Evolutionary conservation across 2,113 vertebrate genomes (phyloP).

Genomic region (Menidia beryllina): DNA sequence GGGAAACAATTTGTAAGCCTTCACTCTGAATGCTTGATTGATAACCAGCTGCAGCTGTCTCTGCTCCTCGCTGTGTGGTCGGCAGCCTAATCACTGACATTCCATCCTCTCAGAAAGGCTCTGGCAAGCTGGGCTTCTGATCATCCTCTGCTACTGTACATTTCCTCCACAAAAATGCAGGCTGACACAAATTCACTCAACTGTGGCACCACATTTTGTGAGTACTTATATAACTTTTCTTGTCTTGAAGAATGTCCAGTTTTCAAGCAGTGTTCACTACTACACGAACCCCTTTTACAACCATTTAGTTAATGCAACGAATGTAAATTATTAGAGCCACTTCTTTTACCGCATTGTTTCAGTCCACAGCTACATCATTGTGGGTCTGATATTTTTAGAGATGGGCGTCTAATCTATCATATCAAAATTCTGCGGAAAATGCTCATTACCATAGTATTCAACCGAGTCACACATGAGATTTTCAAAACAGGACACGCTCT

Average conservation of each 20-base stretch:
- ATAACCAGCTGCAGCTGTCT: slow-evolving; percentile 73
- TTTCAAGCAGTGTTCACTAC: too few relatives aligned
- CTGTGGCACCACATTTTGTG: background rate
- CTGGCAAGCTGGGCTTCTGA: slow-evolving; percentile 48
- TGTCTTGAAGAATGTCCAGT: too few relatives aligned
- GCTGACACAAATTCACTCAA: slow-evolving; percentile 29
- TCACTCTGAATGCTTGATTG: slow-evolving; percentile 20
- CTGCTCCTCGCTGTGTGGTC: slow-evolving; percentile 50
- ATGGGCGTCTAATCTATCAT: background rate
- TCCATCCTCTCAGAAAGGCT: slow-evolving; percentile 58
- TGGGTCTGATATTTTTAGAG: background rate
- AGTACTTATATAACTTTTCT: background rate
- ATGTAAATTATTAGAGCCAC: background rate
- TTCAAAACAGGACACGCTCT: background rate
- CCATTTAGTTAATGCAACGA: too few relatives aligned
- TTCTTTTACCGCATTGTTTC: background rate
- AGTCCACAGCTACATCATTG: background rate
- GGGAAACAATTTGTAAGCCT: slow-evolving; percentile 34
- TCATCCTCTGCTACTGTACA: slow-evolving; percentile 33
- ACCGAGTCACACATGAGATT: background rate
- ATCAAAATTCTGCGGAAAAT: background rate
- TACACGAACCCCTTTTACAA: too few relatives aligned
- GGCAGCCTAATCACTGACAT: slow-evolving; percentile 62
- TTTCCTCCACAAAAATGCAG: slow-evolving; percentile 10
- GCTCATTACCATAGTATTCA: background rate